These are phyloP conservation scores for Cephus sareptanus DNA, from an alignment of 2,888 invertebrate genomes.

Conservation along the genomic window DNA sequence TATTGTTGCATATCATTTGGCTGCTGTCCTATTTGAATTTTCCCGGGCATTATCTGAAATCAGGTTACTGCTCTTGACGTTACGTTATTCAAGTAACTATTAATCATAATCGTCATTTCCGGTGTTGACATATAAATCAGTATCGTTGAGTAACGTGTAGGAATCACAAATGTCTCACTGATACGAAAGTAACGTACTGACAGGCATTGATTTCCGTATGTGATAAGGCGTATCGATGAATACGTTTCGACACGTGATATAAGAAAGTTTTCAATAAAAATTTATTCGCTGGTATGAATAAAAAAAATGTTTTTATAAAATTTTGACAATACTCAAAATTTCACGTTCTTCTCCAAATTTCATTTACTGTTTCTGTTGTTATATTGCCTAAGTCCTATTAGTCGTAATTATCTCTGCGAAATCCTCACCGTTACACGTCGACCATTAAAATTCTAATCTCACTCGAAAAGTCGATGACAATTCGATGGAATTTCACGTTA, in stretches of 20 bases:
- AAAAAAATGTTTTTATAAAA: neutral
- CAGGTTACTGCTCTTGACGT: neutral
- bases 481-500: neutral
- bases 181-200: neutral
- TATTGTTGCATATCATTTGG: neutral
- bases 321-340: neutral
- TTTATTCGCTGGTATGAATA: neutral
- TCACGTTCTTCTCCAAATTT: neutral
- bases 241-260: accelerated
- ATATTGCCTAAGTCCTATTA: neutral
- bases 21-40: neutral
- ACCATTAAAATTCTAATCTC: neutral
- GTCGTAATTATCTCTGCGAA: neutral
- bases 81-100: neutral
- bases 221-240: neutral
- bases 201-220: neutral
- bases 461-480: neutral
- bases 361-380: neutral
- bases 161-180: neutral
- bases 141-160: neutral
- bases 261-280: neutral
- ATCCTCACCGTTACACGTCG: neutral
- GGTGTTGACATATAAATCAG: neutral
- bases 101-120: neutral
- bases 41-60: neutral